Conservation (phyloP, 2,888 invertebrate genomes). For the Nowickia ferox region DNA sequence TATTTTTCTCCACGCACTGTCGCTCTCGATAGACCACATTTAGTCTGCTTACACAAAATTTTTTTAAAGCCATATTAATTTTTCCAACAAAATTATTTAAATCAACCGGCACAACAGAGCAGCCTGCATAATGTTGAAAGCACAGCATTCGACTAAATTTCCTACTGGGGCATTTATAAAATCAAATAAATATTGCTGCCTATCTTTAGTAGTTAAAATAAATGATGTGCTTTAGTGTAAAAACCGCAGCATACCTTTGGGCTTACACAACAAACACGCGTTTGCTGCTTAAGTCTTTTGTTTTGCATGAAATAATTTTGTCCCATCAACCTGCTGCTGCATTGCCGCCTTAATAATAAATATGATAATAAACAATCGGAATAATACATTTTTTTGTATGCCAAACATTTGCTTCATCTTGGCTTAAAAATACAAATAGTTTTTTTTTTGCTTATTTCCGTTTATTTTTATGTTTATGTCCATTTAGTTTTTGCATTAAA, state of each 20-base stretch:
- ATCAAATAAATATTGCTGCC: not conserved
- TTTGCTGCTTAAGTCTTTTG: conserved; percentile 52
- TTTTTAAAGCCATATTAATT: too few species aligned
- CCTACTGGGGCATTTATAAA: not conserved
- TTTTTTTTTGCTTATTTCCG: conserved; percentile 44
- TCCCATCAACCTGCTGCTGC: not conserved
- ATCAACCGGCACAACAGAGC: too few species aligned
- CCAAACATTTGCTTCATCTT: not conserved
- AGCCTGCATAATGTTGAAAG: not conserved
- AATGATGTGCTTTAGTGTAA: not conserved
- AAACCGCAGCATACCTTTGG: conserved; percentile 39
- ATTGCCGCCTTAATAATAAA: not conserved
- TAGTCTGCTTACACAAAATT: too few species aligned
- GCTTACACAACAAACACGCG: not conserved
- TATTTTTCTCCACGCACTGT: too few species aligned
- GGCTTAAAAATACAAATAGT: conserved; percentile 1
- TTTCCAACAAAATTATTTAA: too few species aligned
- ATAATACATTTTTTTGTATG: not conserved
- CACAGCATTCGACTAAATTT: not conserved
- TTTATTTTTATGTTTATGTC: conserved; percentile 4
- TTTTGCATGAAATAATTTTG: not conserved
- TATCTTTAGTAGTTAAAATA: not conserved
- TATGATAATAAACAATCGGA: conserved; percentile 35
- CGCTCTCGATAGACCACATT: too few species aligned
- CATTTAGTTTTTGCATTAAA: not conserved